Base-by-base conservation (phyloP, 2,797 vertebrate genomes). In the Enteromius argenteus region DNA sequence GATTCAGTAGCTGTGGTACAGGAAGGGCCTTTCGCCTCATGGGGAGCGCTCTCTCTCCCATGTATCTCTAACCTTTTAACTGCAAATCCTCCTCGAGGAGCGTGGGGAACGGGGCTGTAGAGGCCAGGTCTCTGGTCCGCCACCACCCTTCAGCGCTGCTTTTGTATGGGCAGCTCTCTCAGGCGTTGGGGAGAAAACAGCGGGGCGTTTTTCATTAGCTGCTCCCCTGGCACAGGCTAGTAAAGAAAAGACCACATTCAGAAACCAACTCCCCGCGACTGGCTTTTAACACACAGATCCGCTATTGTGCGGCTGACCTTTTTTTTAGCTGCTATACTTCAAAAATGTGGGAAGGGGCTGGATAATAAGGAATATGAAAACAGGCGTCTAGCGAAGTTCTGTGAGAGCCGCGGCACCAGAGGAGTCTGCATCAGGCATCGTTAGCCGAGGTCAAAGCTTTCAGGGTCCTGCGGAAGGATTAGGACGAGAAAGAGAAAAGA, bases 21-120 rank as follows among this genome's bases (percentile, higher is more conserved):
- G 83, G 74, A 88, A 84, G 76, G 79, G 58, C 68, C 75, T 86
- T 68, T 77, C 2, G 60, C 56, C 80, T 73, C 73, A 64, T 49
- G 27, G 86, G 56, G 60, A 35, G 23, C 2, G 21, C 58, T 62
- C 78, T 69, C 79, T 84, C 83, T 85, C 64, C 71, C 72, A 49
- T 66, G 68, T 79, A 79, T 86, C 66, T 49, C 79, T 75, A 88
- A 83, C 84, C 82, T 88, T 88, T 88, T 81, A 87, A 83, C 87
- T 67, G 64, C 73, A 81, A 68, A 53, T 78, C 83, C 83, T 81
- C 49, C 66, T 60, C 14, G 64, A 80, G 79, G 84, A 83, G 82
- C 71, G 14, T 56, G 37, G 32, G 85, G 32, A 76, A 56, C 23
- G 42, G 67, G 82, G 77, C 32, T 74, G 74, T 49, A 46, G 27